Conservation (phyloP, 2,888 invertebrate species). For the Lasiommata megera region DNA sequence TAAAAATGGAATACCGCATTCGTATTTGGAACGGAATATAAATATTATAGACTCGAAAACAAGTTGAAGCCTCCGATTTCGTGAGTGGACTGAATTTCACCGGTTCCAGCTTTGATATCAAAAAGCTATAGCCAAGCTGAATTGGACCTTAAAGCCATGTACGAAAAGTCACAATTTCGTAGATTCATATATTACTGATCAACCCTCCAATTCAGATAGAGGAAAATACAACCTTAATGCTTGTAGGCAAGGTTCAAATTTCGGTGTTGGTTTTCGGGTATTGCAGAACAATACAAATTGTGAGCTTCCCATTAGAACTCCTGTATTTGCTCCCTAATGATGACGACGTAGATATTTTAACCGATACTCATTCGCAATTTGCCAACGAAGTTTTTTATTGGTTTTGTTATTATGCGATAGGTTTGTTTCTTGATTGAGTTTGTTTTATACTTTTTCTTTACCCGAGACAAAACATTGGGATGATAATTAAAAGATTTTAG, state of each 20-base stretch:
- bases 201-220: conserved; percentile 17
- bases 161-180: conserved; percentile 5
- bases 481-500: too few relatives aligned
- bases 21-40: conserved; percentile 24
- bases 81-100: conserved; percentile 46
- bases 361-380: conserved; percentile 10
- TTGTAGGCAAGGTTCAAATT: conserved; percentile 5
- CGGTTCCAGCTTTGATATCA: conserved; percentile 30
- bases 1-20: conserved; percentile 27
- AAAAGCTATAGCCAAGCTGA: conserved; percentile 3
- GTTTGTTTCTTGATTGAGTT: background rate
- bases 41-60: conserved; percentile 34
- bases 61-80: conserved; percentile 46
- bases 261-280: conserved; percentile 2
- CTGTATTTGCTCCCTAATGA: conserved; percentile 16
- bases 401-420: conserved; percentile 2
- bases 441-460: background rate
- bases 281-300: conserved; percentile 33
- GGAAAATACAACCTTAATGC: conserved; percentile 9
- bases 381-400: conserved; percentile 6
- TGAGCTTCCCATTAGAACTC: conserved; percentile 18
- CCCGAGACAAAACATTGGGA: too few relatives aligned
- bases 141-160: background rate
- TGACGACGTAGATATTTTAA: conserved; percentile 15
- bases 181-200: conserved; percentile 9